A percentile compares a stretch with the other conserved stretches of the same genome.
Conservation (phyloP, 2,888 invertebrate genomes). For the Callyntrura guangdongensis region DNA sequence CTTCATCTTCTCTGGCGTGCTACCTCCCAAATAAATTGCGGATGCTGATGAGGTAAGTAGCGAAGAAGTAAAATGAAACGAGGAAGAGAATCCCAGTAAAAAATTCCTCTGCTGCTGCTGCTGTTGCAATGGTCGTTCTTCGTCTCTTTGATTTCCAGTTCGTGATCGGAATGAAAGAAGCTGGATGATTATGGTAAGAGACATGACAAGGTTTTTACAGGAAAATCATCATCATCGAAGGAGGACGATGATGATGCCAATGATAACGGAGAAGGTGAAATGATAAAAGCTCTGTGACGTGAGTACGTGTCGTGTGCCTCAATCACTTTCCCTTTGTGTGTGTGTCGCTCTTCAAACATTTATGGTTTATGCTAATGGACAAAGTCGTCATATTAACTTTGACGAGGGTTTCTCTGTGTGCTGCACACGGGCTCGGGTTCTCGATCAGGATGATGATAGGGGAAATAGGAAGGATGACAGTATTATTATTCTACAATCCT, state of each 20-base stretch:
- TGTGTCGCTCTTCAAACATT: background rate
- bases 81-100: too few species aligned
- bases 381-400: slow-evolving; percentile 31
- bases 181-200: background rate
- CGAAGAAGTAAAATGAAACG: background rate
- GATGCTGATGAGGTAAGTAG: background rate
- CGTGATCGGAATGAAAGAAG: slow-evolving; percentile 41
- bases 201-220: slow-evolving; percentile 12
- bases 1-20: background rate
- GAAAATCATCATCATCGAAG: background rate
- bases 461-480: slow-evolving; percentile 26
- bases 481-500: slow-evolving; percentile 6
- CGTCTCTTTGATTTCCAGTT: slow-evolving; percentile 33
- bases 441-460: slow-evolving; percentile 25
- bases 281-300: background rate
- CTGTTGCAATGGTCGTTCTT: background rate
- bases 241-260: background rate
- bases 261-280: background rate
- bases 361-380: slow-evolving; percentile 35
- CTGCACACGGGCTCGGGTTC: too few species aligned
- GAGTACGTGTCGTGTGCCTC: background rate
- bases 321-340: background rate
- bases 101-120: background rate
- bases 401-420: background rate
- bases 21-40: slow-evolving; percentile 19